These are phyloP conservation scores for Epirrhoe alternata DNA, from an alignment of 2,888 invertebrate genomes.

Conservation along the genomic window DNA sequence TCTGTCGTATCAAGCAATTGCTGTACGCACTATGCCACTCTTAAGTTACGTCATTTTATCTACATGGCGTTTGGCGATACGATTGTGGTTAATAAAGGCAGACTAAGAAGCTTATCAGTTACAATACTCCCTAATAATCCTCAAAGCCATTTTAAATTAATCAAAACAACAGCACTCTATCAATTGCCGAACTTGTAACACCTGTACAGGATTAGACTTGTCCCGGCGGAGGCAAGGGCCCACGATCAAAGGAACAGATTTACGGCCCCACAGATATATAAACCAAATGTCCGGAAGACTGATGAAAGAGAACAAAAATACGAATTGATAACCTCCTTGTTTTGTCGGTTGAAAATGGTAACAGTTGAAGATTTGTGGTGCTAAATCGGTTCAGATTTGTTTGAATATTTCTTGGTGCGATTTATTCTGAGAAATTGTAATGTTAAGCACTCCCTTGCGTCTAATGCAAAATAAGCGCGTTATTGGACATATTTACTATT, in stretches of 20 bases:
- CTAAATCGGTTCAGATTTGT: background rate
- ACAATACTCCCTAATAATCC: background rate
- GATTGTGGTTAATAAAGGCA: no score
- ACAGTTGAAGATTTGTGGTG: conserved; percentile 12
- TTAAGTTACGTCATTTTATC: no score
- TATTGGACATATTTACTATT: no score
- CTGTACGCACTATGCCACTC: no score
- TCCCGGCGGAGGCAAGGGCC: conserved; percentile 32
- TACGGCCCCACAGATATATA: conserved; percentile 62
- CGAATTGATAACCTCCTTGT: conserved; percentile 11
- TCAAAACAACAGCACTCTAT: conserved; percentile 41
- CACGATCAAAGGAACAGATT: conserved; percentile 66
- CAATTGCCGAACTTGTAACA: conserved; percentile 50
- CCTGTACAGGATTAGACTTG: conserved; percentile 49
- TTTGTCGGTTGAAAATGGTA: conserved; percentile 10
- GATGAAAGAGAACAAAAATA: conserved; percentile 57
- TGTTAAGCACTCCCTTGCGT: no score
- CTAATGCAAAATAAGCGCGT: no score
- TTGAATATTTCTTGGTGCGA: background rate
- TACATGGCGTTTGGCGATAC: no score
- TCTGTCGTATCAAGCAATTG: no score
- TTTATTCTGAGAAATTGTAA: no score
- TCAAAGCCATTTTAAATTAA: conserved; percentile 17
- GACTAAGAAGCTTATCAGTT: background rate
- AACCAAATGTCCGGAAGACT: conserved; percentile 69